phyloP scores from a whole-genome alignment of 2,888 invertebrate species.

The Ypsolopha scabrella region DNA sequence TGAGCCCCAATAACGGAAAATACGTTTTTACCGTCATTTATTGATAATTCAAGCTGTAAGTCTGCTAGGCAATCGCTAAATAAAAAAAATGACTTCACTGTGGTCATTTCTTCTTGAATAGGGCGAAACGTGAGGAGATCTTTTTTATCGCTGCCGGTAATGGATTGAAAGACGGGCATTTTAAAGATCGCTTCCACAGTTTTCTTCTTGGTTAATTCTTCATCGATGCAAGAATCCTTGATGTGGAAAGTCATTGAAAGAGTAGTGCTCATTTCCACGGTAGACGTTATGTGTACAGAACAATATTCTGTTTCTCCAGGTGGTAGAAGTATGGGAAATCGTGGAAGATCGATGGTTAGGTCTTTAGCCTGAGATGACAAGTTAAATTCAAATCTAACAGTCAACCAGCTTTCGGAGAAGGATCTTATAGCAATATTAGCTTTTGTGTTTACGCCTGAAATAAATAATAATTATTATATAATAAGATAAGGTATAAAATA shows the following conservation, averaged over 20 bases:
- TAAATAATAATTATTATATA: neutral
- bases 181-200: conserved; percentile 33
- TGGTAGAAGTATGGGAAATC: conserved; percentile 41
- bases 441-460: conserved; percentile 37
- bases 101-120: conserved; percentile 29
- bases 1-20: conserved; percentile 47
- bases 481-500: neutral
- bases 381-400: conserved; percentile 41
- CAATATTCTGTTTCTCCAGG: conserved; percentile 47
- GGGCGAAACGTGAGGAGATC: conserved; percentile 30
- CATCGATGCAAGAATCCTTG: conserved; percentile 44
- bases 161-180: conserved; percentile 47
- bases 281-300: conserved; percentile 39
- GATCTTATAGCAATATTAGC: conserved; percentile 37
- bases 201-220: conserved; percentile 34
- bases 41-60: conserved; percentile 38
- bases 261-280: conserved; percentile 29
- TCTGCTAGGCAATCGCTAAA: conserved; percentile 50
- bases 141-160: conserved; percentile 51
- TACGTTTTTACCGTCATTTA: conserved; percentile 34
- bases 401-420: conserved; percentile 47
- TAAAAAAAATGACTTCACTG: conserved; percentile 41
- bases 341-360: conserved; percentile 42
- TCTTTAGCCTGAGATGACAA: conserved; percentile 28
- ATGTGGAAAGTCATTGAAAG: conserved; percentile 35